phyloP scores from a whole-genome alignment of 1,140 invertebrate genomes.

The Ceratina australensis region DNA sequence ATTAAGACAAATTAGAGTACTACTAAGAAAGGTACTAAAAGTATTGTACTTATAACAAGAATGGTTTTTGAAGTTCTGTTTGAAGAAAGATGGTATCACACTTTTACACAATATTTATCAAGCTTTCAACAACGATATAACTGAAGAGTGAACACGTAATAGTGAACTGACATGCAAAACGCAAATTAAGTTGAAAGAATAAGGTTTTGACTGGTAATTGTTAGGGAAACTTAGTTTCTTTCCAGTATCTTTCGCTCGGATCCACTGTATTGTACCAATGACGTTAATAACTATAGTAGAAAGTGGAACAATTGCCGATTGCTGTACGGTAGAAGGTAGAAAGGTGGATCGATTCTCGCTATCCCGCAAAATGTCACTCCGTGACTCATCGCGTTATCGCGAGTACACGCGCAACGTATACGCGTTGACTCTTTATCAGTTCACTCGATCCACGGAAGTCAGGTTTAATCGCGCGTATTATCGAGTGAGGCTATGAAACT shows the following conservation, averaged over 20 bases:
- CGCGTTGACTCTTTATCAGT: constrained; percentile 38
- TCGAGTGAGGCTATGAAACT: constrained; percentile 42
- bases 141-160: too few species aligned
- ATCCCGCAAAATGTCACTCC: constrained; percentile 48
- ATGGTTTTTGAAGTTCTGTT: too few species aligned
- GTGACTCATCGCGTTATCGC: constrained; percentile 55
- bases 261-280: not conserved
- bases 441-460: constrained; percentile 29
- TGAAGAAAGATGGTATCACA: too few species aligned
- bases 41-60: too few species aligned
- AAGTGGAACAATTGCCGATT: constrained; percentile 8
- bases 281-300: not conserved
- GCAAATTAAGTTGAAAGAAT: too few species aligned
- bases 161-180: too few species aligned
- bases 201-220: too few species aligned
- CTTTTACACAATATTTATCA: too few species aligned
- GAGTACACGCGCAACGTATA: constrained; percentile 26
- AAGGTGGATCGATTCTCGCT: constrained; percentile 50
- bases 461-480: constrained; percentile 47
- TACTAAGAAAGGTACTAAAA: too few species aligned
- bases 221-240: not conserved
- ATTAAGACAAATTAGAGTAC: too few species aligned
- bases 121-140: too few species aligned
- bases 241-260: not conserved
- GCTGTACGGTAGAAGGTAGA: constrained; percentile 17